These are phyloP conservation scores for Graptemys geographica DNA, from an alignment of 2,797 vertebrate genomes.

Conservation along the genomic window DNA sequence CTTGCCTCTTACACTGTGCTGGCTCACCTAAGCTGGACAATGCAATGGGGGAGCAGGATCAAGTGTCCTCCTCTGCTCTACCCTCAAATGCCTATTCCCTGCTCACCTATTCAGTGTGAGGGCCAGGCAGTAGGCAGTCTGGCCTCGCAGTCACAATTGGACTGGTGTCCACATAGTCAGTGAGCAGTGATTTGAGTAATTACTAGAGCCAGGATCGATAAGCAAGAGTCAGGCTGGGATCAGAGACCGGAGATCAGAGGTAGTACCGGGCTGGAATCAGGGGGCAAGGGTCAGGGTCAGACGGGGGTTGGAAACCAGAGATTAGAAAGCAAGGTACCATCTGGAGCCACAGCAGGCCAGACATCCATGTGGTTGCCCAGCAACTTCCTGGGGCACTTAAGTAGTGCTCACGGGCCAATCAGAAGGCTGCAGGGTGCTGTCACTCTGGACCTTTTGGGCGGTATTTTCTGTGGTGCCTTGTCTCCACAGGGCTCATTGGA, in stretches of 20 bases:
- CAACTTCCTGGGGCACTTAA: background rate
- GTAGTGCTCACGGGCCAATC: background rate
- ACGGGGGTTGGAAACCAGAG: background rate
- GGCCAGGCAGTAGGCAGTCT: background rate
- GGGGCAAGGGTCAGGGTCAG: background rate
- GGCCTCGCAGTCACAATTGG: background rate
- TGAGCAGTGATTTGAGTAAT: background rate
- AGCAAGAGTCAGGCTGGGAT: background rate
- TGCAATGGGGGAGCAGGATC: background rate
- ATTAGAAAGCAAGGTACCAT: background rate
- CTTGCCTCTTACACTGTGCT: too few relatives aligned
- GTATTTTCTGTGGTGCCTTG: background rate
- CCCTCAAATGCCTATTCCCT: background rate
- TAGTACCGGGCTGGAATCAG: background rate
- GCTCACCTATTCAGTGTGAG: background rate
- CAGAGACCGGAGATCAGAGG: background rate
- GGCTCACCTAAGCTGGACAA: background rate
- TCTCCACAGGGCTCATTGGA: background rate
- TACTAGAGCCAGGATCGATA: background rate
- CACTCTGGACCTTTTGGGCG: background rate
- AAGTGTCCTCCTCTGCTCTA: background rate
- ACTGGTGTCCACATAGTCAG: background rate
- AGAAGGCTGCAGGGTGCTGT: background rate
- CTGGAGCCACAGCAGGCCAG: too few relatives aligned
- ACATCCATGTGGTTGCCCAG: too few relatives aligned